A percentile compares a stretch with the other conserved stretches of the same genome.
Evolutionary conservation across 2,797 vertebrate species (phyloP).

Genomic region (Meriones psammophilus): DNA sequence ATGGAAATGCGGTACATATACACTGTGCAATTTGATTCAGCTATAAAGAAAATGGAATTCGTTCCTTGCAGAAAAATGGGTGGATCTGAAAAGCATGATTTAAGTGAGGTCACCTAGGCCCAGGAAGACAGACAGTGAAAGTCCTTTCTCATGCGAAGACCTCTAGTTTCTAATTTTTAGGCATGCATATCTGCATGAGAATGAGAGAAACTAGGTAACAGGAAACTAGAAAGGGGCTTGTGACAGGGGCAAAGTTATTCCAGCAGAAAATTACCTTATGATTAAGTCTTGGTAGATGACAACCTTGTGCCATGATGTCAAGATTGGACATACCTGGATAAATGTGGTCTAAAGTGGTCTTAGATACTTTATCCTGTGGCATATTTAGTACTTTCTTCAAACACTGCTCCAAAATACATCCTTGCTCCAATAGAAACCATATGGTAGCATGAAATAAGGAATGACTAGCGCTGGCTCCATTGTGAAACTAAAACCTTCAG

Average conservation of each 20-base stretch:
- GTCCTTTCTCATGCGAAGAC: neutral
- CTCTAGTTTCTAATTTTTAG: neutral
- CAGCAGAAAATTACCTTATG: neutral
- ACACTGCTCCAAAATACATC: neutral
- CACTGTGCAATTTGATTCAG: neutral
- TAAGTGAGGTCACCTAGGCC: neutral
- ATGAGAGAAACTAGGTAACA: neutral
- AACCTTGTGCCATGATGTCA: neutral
- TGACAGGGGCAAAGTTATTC: neutral
- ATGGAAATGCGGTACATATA: neutral
- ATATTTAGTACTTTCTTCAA: slow-evolving; percentile 24
- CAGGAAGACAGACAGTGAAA: neutral
- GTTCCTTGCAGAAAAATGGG: neutral
- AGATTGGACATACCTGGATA: neutral
- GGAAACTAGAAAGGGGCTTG: neutral
- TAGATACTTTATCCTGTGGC: neutral
- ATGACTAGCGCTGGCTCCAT: neutral
- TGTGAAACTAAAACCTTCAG: neutral
- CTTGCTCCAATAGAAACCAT: neutral
- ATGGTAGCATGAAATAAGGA: neutral
- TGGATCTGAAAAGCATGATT: neutral
- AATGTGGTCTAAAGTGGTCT: neutral
- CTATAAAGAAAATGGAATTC: neutral
- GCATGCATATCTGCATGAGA: neutral
- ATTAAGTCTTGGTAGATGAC: neutral